These are phyloP conservation scores for Corbicula japonica DNA, from an alignment of 2,888 invertebrate genomes.

Conservation along the genomic window DNA sequence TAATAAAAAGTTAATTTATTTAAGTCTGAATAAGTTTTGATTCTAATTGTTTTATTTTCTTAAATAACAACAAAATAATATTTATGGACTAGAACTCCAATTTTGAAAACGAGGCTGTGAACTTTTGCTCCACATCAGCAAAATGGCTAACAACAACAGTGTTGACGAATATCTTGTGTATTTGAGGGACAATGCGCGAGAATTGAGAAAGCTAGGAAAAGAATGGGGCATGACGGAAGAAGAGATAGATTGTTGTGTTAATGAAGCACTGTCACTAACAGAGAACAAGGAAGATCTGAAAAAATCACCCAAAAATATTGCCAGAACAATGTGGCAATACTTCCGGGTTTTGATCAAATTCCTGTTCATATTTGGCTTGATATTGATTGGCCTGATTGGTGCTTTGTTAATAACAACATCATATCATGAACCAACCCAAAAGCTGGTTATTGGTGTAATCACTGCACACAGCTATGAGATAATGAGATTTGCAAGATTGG, in stretches of 20 bases:
- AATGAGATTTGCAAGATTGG: slow-evolving; percentile 63
- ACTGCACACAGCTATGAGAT: slow-evolving; percentile 67
- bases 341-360: slow-evolving; percentile 58
- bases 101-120: slow-evolving; percentile 56
- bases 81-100: slow-evolving; percentile 41
- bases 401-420: slow-evolving; percentile 9
- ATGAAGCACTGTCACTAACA: slow-evolving; percentile 59
- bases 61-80: not conserved
- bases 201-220: slow-evolving; percentile 67
- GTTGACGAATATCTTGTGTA: slow-evolving; percentile 63
- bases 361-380: slow-evolving; percentile 32
- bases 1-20: too few species aligned
- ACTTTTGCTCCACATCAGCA: slow-evolving; percentile 35
- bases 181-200: slow-evolving; percentile 68
- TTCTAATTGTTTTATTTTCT: not conserved
- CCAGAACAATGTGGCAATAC: slow-evolving; percentile 62
- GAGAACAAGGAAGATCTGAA: slow-evolving; percentile 33
- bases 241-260: slow-evolving; percentile 69
- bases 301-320: slow-evolving; percentile 52
- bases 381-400: slow-evolving; percentile 31
- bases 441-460: slow-evolving; percentile 46
- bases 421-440: slow-evolving; percentile 55
- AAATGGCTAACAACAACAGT: slow-evolving; percentile 55
- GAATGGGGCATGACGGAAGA: slow-evolving; percentile 72
- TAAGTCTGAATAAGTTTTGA: too few species aligned